A percentile compares a stretch with the other conserved stretches of the same genome.
Conservation (phyloP, 1,140 invertebrate genomes). For the Trichonephila clavipes region DNA sequence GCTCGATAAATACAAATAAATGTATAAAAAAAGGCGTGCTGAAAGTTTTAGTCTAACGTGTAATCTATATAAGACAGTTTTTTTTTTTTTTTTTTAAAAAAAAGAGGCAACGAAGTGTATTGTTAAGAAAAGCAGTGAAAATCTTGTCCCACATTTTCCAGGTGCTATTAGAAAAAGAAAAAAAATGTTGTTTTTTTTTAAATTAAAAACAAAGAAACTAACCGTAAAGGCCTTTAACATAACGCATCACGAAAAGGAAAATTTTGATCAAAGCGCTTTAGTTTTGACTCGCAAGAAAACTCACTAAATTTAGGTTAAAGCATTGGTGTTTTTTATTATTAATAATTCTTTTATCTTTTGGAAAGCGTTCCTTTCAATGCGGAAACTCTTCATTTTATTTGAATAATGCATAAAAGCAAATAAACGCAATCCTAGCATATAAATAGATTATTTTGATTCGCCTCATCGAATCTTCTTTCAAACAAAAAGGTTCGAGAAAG, state of each 20-base stretch:
- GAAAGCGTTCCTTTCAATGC: too few species aligned
- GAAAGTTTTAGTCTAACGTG: background rate
- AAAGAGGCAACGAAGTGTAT: background rate
- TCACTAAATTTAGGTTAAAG: too few species aligned
- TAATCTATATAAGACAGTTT: background rate
- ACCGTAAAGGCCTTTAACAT: background rate
- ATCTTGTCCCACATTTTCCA: background rate
- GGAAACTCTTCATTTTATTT: too few species aligned
- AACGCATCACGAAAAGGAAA: background rate
- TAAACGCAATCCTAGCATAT: too few species aligned
- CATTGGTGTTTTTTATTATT: too few species aligned
- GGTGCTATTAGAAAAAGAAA: background rate
- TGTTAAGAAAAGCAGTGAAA: background rate
- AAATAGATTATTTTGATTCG: too few species aligned
- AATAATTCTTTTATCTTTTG: too few species aligned
- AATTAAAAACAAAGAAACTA: background rate
- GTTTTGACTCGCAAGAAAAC: background rate
- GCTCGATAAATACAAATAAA: conserved; percentile 6
- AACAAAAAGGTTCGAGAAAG: too few species aligned
- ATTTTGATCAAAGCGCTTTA: background rate
- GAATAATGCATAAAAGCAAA: too few species aligned
- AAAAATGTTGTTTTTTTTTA: background rate
- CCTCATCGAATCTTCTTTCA: too few species aligned
- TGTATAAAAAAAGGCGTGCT: background rate
- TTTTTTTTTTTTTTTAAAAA: background rate